Evolutionary conservation across 92 coral and sea anemone genomes (phyloP), one percentile per base, ranked within the genome.

Genomic region (Zoanthus gigantus): DNA sequence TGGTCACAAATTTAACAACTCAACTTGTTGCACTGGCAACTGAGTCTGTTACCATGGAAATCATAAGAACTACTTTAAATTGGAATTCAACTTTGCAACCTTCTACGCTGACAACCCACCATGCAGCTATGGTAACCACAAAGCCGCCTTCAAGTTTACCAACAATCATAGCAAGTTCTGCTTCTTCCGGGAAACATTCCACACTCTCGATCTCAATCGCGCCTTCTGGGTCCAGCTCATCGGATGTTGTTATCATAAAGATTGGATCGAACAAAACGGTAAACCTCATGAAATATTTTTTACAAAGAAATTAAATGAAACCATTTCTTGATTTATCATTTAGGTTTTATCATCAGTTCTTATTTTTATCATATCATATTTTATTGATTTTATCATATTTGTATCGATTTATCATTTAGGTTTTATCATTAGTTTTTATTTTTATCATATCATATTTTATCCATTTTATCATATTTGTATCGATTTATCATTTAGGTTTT

Each of bases 261-360:
- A n/a, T 79, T 52, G 60, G n/a, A 30, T 68, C 72, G 6, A 79
- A 61, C n/a, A 79, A 79, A 23, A 37, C 72, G 84, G 84, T 79
- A 79, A 61, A 4, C 56, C 18, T 78, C 42, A 2, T 58, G 42
- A 37, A 37, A 37, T 4, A 37, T 37, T 37, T 4, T 37, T 37
- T 37, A 37, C 42, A 37, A 37, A 37, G 42, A 37, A 37, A 37
- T 37, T 37, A 37, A 23, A 23, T 23, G 23, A 23, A 23, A 23
- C 23, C 23, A 23, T 23, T 23, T 23, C 23, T 23, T 23, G 23
- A 23, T 23, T 23, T 23, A 23, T 23, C 23, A 23, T 23, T 23
- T 23, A 23, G 23, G 23, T 23, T 23, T 23, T 23, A 23, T 23
- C 23, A 23, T 23, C 23, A 23, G 23, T 23, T 23, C 23, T 23